Evolutionary conservation across 64 coral and sea anemone species (phyloP), one percentile per base, ranked within the genome.

Genomic region (Actinia equina): DNA sequence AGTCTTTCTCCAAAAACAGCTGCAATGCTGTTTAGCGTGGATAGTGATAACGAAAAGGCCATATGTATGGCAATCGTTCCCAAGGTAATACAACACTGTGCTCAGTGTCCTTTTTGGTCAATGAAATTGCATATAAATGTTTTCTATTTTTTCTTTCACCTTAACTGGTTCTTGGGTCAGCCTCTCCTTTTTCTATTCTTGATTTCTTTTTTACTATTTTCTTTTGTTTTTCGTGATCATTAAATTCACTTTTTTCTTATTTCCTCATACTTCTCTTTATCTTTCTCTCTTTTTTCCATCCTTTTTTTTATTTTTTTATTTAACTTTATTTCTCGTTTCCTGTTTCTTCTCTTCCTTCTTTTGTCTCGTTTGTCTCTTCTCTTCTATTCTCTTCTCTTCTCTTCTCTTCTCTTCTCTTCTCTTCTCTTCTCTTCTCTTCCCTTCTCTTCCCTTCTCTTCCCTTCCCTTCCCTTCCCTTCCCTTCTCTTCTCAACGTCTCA

Each of bases 1-100:
- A 99, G 6, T 42, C 58, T 92, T 44, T 89, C 97, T 22, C 90
- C 97, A 57, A 92, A 90, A 52, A 95, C 93, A 12, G 93, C 93
- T 14, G 97, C 88, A 22, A 89, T 99, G 78, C 77, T 99, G 25
- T 95, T 99, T 88, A 99, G 97, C n/a, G 97, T 99, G 14, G 97
- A 99, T 69, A 43, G 89, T 59, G 97, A 93, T 20, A 92, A 95
- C 45, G 76, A 70, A n/a, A 99, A 95, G 87, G 92, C 92, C 20
- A 99, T 99, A 30, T 99, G 97, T 55, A 71, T 99, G 88, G 88
- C 93, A 55, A 83, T 89, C 62, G 97, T 95, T 12, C 93, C 97
- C 1, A 99, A 99, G 89, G 97, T 99, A 53, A 13, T 2, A 9
- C 10, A 60, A 37, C 59, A 30, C 18, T 37, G 49, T 19, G 17